Evolutionary conservation across 2,113 vertebrate genomes (phyloP), one percentile per base, ranked within the genome.

Genomic region (Eleginops maclovinus): DNA sequence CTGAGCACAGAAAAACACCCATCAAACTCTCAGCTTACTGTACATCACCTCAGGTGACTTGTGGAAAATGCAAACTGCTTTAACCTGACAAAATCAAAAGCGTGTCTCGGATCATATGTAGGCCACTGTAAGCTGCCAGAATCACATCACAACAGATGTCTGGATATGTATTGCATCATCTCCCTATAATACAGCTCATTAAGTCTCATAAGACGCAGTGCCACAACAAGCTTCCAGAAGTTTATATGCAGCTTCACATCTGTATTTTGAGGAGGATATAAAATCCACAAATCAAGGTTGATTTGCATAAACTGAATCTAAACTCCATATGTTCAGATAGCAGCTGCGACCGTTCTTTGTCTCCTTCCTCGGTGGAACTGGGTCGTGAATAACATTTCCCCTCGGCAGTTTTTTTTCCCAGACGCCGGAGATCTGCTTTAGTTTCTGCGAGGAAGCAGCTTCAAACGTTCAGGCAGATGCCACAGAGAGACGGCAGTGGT

Each of bases 1-100:
- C 98, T 99, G 93, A 43, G 88, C 86, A 60, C 54, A 82, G 13
- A 88, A 43, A 61, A 82, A 63, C 22, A 71, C 21, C 46, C 36
- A 54, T 61, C 21, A 75, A 11, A 50, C 61, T 53, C 1, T 24
- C 16, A 49, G 44, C 13, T 49, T 31, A 24, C n/a, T 41, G 16
- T 55, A 13, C 3, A 22, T 16, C 36, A 31, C 72, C 31, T 56
- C 4, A 47, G 8, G 66, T 56, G 11, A 65, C 50, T 24, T 3
- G 6, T 21, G 36, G 12, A 9, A n/a, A 26, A 44, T 40, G 31
- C 6, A 3, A 15, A 36, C 9, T 0, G 36, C 4, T 36, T 16
- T 17, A 46, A 63, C 21, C 17, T 11, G 14, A 44, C 8, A 24
- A 43, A 21, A 40, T 40, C 56, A 9, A 1, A 12, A 60, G 3